Evolutionary conservation across 2,888 invertebrate species (phyloP).

Genomic region (Gibbula magus): DNA sequence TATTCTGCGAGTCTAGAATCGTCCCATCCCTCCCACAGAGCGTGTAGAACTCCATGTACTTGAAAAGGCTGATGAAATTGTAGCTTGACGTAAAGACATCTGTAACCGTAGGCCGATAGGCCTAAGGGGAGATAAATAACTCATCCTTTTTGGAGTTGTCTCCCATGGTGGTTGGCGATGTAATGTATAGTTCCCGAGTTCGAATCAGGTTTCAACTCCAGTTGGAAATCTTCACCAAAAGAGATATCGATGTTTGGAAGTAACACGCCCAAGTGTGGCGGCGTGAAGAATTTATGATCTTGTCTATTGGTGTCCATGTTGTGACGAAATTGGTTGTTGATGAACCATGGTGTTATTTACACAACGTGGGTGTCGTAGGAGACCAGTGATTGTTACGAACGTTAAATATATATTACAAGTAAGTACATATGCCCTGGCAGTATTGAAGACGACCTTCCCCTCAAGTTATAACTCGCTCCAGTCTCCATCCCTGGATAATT

Average conservation of each 20-base stretch:
- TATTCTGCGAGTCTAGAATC: not conserved
- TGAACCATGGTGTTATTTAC: not conserved
- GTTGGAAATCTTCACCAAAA: conserved; percentile 1
- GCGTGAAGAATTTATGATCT: not conserved
- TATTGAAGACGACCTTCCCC: too few species aligned
- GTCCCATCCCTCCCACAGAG: not conserved
- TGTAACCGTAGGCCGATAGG: not conserved
- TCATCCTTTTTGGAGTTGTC: not conserved
- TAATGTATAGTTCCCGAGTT: not conserved
- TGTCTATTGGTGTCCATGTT: not conserved
- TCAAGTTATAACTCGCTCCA: too few species aligned
- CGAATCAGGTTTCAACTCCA: not conserved
- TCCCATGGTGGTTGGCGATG: not conserved
- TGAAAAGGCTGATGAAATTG: not conserved
- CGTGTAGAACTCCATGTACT: not conserved
- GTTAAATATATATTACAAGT: too few species aligned
- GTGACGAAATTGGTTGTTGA: not conserved
- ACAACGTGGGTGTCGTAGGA: too few species aligned
- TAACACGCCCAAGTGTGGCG: not conserved
- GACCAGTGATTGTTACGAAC: too few species aligned
- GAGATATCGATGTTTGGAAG: not conserved
- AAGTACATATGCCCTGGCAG: too few species aligned
- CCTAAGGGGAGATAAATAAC: not conserved
- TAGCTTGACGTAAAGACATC: not conserved
- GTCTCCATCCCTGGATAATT: too few species aligned